Conservation (phyloP, 2,888 invertebrate species). For the Apodemia mormo region DNA sequence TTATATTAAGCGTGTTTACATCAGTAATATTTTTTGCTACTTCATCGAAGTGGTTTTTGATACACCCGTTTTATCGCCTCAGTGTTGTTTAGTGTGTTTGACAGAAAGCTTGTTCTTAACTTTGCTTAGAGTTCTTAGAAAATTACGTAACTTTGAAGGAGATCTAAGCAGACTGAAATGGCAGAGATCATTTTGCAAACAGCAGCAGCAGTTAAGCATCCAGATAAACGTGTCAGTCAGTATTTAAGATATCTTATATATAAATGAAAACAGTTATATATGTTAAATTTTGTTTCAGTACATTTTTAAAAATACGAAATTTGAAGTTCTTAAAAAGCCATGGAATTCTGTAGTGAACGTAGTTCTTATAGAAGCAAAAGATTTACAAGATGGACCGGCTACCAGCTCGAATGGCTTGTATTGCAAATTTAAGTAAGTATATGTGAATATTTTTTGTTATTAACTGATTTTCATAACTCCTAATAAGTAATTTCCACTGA, state of each 20-base stretch:
- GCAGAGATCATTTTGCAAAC: not conserved
- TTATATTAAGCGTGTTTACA: not conserved
- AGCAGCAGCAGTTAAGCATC: not conserved
- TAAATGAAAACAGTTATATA: not conserved
- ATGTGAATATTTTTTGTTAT: not conserved
- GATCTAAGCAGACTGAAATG: not conserved
- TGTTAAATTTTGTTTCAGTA: constrained; percentile 51
- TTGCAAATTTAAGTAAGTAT: constrained; percentile 73
- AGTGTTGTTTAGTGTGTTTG: not conserved
- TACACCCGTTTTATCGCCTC: not conserved
- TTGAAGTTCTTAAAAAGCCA: constrained; percentile 66
- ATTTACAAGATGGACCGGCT: constrained; percentile 58
- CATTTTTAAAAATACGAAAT: constrained; percentile 67
- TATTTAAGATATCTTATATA: not conserved
- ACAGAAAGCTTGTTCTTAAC: not conserved
- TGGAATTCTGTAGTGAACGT: constrained; percentile 70
- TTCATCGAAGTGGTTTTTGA: not conserved
- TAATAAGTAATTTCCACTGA: too few relatives aligned
- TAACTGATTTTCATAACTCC: too few relatives aligned
- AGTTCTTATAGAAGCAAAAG: constrained; percentile 68
- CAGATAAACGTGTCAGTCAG: not conserved
- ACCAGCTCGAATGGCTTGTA: constrained; percentile 61
- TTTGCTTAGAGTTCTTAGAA: not conserved
- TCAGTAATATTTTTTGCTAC: not conserved
- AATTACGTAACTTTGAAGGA: not conserved